Conservation (phyloP, 1,140 invertebrate genomes). For the Megalonaias nervosa region DNA sequence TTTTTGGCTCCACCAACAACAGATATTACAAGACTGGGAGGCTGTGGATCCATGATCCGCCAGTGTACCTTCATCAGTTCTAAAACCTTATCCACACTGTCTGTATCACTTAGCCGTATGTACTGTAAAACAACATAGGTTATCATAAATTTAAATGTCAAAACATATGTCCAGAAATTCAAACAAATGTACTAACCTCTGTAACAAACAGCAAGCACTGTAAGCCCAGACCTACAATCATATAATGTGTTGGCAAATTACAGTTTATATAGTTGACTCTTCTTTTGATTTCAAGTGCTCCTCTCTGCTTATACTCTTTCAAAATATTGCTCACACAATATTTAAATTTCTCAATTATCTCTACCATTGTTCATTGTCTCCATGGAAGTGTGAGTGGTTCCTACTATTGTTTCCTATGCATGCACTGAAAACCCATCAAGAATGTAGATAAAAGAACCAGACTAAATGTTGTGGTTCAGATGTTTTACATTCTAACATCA, state of each 20-base stretch:
- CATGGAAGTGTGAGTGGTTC: too few relatives aligned
- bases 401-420: too few relatives aligned
- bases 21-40: conserved; percentile 70
- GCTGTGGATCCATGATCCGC: conserved; percentile 64
- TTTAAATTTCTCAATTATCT: too few relatives aligned
- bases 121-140: conserved; percentile 79
- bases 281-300: too few relatives aligned
- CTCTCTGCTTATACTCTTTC: too few relatives aligned
- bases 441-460: too few relatives aligned
- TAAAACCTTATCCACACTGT: conserved; percentile 91
- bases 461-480: too few relatives aligned
- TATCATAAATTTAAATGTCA: background rate
- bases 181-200: background rate
- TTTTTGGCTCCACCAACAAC: conserved; percentile 72
- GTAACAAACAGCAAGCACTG: background rate
- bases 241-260: background rate
- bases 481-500: too few relatives aligned
- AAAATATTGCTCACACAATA: too few relatives aligned
- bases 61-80: conserved; percentile 93
- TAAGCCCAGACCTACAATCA: background rate
- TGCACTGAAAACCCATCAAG: too few relatives aligned
- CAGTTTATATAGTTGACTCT: too few relatives aligned
- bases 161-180: background rate
- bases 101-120: conserved; percentile 90
- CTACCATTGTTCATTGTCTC: too few relatives aligned